Conservation (phyloP, 2,888 invertebrate genomes). For the Drosophila atripex region DNA sequence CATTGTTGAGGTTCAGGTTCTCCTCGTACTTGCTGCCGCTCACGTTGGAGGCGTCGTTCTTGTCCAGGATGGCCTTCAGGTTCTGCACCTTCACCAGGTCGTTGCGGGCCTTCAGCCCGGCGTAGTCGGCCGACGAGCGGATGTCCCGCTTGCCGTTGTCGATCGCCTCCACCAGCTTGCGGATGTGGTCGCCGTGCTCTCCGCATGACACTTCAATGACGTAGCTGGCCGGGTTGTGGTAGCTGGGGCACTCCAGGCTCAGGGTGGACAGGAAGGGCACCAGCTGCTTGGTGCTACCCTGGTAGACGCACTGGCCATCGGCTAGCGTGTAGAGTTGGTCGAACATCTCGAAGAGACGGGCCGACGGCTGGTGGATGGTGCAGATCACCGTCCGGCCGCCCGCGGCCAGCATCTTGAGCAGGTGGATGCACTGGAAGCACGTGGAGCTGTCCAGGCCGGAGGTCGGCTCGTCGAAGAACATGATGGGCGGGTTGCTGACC, state of each 20-base stretch:
- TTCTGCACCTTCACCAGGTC: constrained; percentile 86
- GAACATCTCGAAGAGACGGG: constrained; percentile 97
- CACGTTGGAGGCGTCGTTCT: constrained; percentile 85
- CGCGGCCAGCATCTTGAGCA: constrained; percentile 93
- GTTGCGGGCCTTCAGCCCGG: constrained; percentile 85
- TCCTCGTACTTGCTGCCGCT: constrained; percentile 81
- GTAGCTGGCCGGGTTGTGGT: constrained; percentile 98
- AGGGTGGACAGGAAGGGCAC: constrained; percentile 92
- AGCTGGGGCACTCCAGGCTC: constrained; percentile 95
- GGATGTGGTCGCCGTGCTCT: constrained; percentile 96
- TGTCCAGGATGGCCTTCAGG: constrained; percentile 84
- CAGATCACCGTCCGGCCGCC: constrained; percentile 97
- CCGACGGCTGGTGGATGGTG: constrained; percentile 97
- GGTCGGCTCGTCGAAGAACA: constrained; percentile 99
- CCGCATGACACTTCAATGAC: constrained; percentile 98
- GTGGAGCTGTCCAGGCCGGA: constrained; percentile 98
- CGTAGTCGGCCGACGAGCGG: constrained; percentile 89
- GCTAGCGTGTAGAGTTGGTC: constrained; percentile 97
- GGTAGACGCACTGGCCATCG: constrained; percentile 97
- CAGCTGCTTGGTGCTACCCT: constrained; percentile 93
- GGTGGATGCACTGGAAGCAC: constrained; percentile 95
- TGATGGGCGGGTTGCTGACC: constrained; percentile 98
- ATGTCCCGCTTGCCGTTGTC: constrained; percentile 93
- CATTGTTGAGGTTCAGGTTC: constrained; percentile 82
- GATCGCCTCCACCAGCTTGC: constrained; percentile 92